Conservation (phyloP, 2,888 invertebrate genomes). For the Orthosia cruda region DNA sequence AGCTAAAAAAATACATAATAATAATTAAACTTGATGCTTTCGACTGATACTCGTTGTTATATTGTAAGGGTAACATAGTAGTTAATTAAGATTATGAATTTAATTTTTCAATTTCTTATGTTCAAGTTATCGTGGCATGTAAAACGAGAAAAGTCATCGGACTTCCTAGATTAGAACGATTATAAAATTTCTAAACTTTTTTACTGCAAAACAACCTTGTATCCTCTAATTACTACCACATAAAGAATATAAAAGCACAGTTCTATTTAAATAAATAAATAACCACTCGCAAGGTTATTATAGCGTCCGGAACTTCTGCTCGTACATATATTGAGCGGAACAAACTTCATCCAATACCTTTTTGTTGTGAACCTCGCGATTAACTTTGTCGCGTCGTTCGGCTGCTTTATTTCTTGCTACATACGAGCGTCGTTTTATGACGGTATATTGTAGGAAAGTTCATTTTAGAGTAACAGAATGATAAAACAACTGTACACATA, state of each 20-base stretch:
- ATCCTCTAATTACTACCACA: neutral
- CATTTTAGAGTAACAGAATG: neutral
- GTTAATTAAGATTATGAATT: no score
- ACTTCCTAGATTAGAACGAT: no score
- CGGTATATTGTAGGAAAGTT: no score
- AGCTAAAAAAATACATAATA: no score
- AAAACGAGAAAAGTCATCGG: no score
- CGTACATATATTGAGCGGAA: slow-evolving; percentile 41
- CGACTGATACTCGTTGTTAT: no score
- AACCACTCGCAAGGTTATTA: slow-evolving; percentile 6
- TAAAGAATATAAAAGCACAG: neutral
- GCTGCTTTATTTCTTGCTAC: slow-evolving; percentile 44
- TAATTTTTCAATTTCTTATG: no score
- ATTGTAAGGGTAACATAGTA: no score
- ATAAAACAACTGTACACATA: neutral
- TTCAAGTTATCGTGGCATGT: no score
- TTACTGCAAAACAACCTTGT: neutral
- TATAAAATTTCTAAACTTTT: neutral
- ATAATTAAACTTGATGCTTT: no score
- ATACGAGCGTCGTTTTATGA: slow-evolving; percentile 4
- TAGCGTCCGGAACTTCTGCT: slow-evolving; percentile 27
- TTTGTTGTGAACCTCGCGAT: slow-evolving; percentile 54
- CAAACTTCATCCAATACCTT: slow-evolving; percentile 54
- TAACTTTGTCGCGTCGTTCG: slow-evolving; percentile 57
- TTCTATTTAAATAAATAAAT: slow-evolving; percentile 27